A percentile compares a stretch with the other conserved stretches of the same genome.
Evolutionary conservation across 2,797 vertebrate species (phyloP).

Genomic region (Pempheris klunzingeri): DNA sequence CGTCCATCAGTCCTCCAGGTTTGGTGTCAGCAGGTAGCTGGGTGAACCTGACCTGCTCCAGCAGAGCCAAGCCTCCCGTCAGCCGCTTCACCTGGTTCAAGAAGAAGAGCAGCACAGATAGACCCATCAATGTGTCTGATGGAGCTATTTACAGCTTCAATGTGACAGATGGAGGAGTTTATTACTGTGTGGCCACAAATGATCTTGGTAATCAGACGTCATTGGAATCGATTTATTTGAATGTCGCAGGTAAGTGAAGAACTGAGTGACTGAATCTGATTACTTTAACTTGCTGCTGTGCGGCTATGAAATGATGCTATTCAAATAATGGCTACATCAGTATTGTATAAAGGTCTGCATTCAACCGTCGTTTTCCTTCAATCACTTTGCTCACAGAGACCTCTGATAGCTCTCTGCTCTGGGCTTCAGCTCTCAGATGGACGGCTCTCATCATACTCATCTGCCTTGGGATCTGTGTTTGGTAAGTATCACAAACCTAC

Average conservation of each 20-base stretch:
- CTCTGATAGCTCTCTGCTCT: slow-evolving; percentile 11
- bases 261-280: no score
- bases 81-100: slow-evolving; percentile 73
- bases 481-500: background rate
- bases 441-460: background rate
- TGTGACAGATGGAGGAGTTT: slow-evolving; percentile 42
- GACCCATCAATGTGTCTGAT: slow-evolving; percentile 3
- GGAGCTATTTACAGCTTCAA: slow-evolving; percentile 50
- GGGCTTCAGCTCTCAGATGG: background rate
- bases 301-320: no score
- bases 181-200: slow-evolving; percentile 65
- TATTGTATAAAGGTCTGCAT: no score
- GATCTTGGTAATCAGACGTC: slow-evolving; percentile 44
- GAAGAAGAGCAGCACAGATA: slow-evolving; percentile 3
- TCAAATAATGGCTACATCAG: no score
- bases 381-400: no score
- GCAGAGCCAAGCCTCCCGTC: slow-evolving; percentile 73
- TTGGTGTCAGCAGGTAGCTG: slow-evolving; percentile 52
- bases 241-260: slow-evolving; percentile 31
- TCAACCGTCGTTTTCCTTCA: no score
- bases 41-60: slow-evolving; percentile 76
- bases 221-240: slow-evolving; percentile 1
- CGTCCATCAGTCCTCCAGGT: slow-evolving; percentile 35
- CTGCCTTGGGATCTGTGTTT: background rate
- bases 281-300: no score